These are phyloP conservation scores for Ryuthela nishihirai DNA, from an alignment of 2,888 invertebrate species.

Conservation along the genomic window DNA sequence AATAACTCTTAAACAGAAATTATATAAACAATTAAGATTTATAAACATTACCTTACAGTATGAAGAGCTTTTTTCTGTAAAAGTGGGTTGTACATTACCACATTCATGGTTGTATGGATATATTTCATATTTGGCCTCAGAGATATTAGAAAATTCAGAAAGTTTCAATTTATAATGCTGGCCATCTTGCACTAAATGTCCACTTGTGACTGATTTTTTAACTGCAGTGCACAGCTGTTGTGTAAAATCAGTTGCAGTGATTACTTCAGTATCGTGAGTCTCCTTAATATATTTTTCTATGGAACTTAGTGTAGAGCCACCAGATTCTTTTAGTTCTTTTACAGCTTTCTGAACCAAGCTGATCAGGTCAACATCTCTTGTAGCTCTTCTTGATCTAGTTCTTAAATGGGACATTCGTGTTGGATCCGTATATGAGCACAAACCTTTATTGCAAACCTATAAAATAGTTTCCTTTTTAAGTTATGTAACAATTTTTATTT, in stretches of 20 bases:
- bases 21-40: too few relatives aligned
- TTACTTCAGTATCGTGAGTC: conserved; percentile 72
- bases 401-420: conserved; percentile 45
- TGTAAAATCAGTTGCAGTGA: conserved; percentile 67
- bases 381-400: conserved; percentile 57
- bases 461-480: neutral
- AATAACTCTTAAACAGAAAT: too few relatives aligned
- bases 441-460: conserved; percentile 73
- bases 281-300: conserved; percentile 78
- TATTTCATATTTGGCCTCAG: too few relatives aligned
- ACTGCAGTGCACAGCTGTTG: conserved; percentile 68
- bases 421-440: conserved; percentile 89
- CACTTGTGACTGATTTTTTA: conserved; percentile 69
- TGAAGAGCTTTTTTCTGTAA: too few relatives aligned
- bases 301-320: conserved; percentile 72
- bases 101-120: too few relatives aligned
- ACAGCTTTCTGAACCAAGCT: conserved; percentile 78
- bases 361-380: conserved; percentile 68
- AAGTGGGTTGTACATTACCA: too few relatives aligned
- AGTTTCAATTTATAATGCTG: too few relatives aligned
- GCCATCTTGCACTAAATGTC: neutral
- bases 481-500: neutral
- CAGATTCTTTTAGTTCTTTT: conserved; percentile 77
- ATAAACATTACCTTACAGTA: too few relatives aligned
- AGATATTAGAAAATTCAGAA: too few relatives aligned